These are phyloP conservation scores for Takifugu rubripes DNA, from an alignment of 2,797 vertebrate genomes.

Conservation along the genomic window DNA sequence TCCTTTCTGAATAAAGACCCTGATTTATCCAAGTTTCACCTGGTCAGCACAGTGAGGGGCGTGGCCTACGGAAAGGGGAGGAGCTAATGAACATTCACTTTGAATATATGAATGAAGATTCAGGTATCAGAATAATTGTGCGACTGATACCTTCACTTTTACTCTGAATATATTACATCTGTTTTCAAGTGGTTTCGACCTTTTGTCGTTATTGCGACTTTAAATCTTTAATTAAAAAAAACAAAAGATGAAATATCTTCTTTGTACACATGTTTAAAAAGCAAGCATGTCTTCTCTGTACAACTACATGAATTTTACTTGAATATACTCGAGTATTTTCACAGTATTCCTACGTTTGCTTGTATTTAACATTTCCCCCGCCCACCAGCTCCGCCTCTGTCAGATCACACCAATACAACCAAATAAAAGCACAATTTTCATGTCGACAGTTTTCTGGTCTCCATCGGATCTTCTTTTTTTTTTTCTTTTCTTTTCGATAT, in stretches of 20 bases:
- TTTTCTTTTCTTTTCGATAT: conserved; percentile 41
- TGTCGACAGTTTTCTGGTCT: conserved; percentile 74
- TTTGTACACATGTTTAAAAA: conserved; percentile 97
- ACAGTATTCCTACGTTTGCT: conserved; percentile 80
- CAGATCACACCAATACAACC: conserved; percentile 65
- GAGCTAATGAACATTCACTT: conserved; percentile 66
- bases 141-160: conserved; percentile 68
- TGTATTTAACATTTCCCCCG: conserved; percentile 63
- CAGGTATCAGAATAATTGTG: conserved; percentile 63
- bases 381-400: conserved; percentile 18
- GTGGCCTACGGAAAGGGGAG: conserved; percentile 78
- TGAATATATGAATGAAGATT: conserved; percentile 56
- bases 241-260: conserved; percentile 44
- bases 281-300: conserved; percentile 94
- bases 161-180: conserved; percentile 56
- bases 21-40: conserved; percentile 35
- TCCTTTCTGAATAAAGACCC: too few species aligned
- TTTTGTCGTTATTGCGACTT: too few species aligned
- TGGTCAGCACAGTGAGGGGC: conserved; percentile 75
- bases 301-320: conserved; percentile 83
- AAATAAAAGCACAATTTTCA: conserved; percentile 46
- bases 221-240: too few species aligned
- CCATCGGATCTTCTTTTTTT: conserved; percentile 19
- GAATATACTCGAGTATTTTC: conserved; percentile 95
- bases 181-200: background rate